A percentile compares a stretch with the other conserved stretches of the same genome.
Evolutionary conservation across 2,888 invertebrate species (phyloP).

Genomic region (Thymelicus acteon): DNA sequence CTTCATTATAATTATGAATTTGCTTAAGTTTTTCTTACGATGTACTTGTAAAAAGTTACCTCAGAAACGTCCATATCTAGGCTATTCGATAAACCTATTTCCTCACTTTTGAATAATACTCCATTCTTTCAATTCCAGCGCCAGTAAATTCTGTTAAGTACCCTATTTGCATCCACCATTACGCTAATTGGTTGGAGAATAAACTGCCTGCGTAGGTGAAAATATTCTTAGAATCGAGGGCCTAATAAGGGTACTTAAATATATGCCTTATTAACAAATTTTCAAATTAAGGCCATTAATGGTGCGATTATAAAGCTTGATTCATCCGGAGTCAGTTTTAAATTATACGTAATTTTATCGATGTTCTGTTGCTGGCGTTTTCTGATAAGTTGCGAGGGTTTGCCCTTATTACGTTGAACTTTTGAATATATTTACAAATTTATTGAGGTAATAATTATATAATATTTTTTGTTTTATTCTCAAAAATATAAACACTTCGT

Average conservation of each 20-base stretch:
- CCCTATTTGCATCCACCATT: conserved; percentile 34
- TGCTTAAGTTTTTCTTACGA: too few relatives aligned
- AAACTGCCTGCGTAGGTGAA: conserved; percentile 34
- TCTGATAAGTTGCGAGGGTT: background rate
- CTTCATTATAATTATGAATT: too few relatives aligned
- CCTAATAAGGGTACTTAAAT: conserved; percentile 32
- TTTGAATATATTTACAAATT: background rate
- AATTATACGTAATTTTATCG: background rate
- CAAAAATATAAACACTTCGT: too few relatives aligned
- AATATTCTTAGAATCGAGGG: conserved; percentile 23
- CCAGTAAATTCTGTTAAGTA: conserved; percentile 31
- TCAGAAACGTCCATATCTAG: background rate
- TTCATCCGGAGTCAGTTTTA: background rate
- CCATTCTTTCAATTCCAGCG: conserved; percentile 11
- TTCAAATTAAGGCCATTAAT: conserved; percentile 24
- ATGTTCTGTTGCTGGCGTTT: background rate
- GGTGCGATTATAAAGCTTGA: conserved; percentile 2
- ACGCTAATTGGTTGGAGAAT: conserved; percentile 34
- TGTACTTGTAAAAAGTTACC: too few relatives aligned
- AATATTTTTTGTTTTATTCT: too few relatives aligned
- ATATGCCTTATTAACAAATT: conserved; percentile 30
- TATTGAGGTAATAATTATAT: background rate
- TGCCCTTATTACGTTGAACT: background rate
- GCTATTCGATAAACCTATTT: conserved; percentile 3
- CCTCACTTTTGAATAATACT: conserved; percentile 28